phyloP scores from a whole-genome alignment of 2,113 vertebrate genomes.

The Psettodes erumei region DNA sequence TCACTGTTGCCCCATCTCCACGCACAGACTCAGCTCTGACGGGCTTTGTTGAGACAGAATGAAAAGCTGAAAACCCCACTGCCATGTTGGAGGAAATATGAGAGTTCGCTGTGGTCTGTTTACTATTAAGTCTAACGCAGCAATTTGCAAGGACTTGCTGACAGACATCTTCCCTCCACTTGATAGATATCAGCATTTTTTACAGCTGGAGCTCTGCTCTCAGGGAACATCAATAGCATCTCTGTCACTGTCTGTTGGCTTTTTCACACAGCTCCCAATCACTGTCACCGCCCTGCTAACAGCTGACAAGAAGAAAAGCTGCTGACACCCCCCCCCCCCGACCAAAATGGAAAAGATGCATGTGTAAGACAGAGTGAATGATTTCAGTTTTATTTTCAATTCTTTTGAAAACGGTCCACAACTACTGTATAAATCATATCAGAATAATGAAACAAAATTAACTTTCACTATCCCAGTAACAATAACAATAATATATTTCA shows the following conservation, averaged over 20 bases:
- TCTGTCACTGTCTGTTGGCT: slow-evolving; percentile 39
- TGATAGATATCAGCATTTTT: slow-evolving; percentile 35
- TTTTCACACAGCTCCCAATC: slow-evolving; percentile 23
- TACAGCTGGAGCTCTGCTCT: slow-evolving; percentile 13
- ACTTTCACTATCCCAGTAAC: slow-evolving; percentile 49
- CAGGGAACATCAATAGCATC: slow-evolving; percentile 55
- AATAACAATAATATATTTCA: slow-evolving; percentile 55
- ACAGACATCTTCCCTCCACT: slow-evolving; percentile 43
- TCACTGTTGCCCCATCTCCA: slow-evolving; percentile 45
- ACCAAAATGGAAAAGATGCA: background rate
- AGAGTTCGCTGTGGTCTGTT: slow-evolving; percentile 38
- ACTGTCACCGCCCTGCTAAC: slow-evolving; percentile 23
- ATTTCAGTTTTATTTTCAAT: slow-evolving; percentile 65
- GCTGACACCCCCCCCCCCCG: slow-evolving; percentile 12
- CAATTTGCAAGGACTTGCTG: slow-evolving; percentile 48
- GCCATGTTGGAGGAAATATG: slow-evolving; percentile 24
- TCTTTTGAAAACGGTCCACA: slow-evolving; percentile 54
- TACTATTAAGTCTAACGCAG: slow-evolving; percentile 39
- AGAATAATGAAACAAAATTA: slow-evolving; percentile 51
- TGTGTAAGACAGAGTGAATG: background rate
- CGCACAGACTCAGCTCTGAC: slow-evolving; percentile 26
- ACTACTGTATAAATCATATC: slow-evolving; percentile 76
- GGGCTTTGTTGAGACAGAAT: slow-evolving; percentile 22
- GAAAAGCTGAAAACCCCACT: slow-evolving; percentile 33
- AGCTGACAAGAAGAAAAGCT: slow-evolving; percentile 12